Evolutionary conservation across 1,140 invertebrate genomes (phyloP).

Genomic region (Drosophila simulans): DNA sequence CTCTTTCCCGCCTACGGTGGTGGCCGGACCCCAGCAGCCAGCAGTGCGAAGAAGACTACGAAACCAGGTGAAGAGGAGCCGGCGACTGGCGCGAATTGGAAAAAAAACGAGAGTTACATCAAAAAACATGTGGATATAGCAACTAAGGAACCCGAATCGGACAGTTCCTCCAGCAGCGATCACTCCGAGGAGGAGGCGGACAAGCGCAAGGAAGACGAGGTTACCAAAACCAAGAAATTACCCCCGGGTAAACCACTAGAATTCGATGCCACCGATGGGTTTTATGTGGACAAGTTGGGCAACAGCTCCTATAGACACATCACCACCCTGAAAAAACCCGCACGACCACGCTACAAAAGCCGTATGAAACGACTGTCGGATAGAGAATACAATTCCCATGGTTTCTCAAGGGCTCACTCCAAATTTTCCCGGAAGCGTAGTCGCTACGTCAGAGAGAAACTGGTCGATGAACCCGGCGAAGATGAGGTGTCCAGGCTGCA

Average conservation of each 20-base stretch:
- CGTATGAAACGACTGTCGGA: neutral
- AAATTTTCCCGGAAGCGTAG: neutral
- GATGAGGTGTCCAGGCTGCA: neutral
- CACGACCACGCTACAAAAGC: conserved; percentile 82
- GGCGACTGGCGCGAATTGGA: conserved; percentile 11
- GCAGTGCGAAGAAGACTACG: neutral
- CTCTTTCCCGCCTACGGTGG: conserved; percentile 64
- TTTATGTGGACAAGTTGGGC: conserved; percentile 86
- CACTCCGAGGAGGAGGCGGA: neutral
- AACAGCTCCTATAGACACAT: conserved; percentile 84
- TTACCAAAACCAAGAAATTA: too few relatives aligned
- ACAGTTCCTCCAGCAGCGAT: neutral
- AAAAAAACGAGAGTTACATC: conserved; percentile 17
- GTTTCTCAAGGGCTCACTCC: neutral
- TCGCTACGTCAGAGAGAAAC: neutral
- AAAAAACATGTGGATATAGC: neutral
- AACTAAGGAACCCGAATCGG: too few relatives aligned
- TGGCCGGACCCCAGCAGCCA: neutral
- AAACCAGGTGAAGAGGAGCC: neutral
- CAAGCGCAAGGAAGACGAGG: neutral
- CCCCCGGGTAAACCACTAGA: conserved; percentile 28
- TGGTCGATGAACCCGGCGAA: neutral
- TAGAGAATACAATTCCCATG: neutral
- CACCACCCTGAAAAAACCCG: conserved; percentile 22
- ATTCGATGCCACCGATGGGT: conserved; percentile 84